Evolutionary conservation across 2,797 vertebrate species (phyloP), one percentile per base, ranked within the genome.

Genomic region (Sebastes iracundus): DNA sequence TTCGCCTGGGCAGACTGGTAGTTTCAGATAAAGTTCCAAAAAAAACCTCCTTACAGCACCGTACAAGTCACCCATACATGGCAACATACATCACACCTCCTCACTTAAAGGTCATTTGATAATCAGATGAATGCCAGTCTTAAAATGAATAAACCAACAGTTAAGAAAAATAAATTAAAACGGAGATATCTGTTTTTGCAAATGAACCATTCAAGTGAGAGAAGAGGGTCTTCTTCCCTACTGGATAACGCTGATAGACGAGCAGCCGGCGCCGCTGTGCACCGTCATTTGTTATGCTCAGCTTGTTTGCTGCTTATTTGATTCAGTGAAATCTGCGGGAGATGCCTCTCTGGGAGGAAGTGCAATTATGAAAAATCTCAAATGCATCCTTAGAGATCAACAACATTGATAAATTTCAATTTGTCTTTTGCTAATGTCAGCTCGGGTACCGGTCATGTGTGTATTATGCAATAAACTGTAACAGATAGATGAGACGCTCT

Each of bases 321-420:
- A 83, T 81, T 77, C 60, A 63, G 60, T 68, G 25, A 74, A 77
- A 84, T 75, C 25, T 33, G 49, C 10, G 52, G 56, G 72, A 82
- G 84, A 60, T 30, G 73, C 73, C 67, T 90, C 77, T 80, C 58
- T 27, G 67, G 55, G 74, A 83, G n/a, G 67, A 79, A 84, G 67
- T 18, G 58, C 58, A 88, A 74, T 90, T 74, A 90, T 42, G n/a
- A 52, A 79, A 63, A 70, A 80, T 56, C 46, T 72, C 20, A 88
- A 86, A 77, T 81, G 30, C 56, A 83, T 87, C 78, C 73, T 61
- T 59, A 22, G 79, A 87, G 81, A 81, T 89, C 25, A 79, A 75
- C 61, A 80, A 64, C 67, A 66, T 42, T 72, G 72, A 86, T 81
- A 64, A 79, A 85, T 80, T 61, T 42, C 25, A 69, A 74, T 80